Evolutionary conservation across 2,113 vertebrate species (phyloP), one percentile per base, ranked within the genome.

Genomic region (Oncorhynchus clarkii): DNA sequence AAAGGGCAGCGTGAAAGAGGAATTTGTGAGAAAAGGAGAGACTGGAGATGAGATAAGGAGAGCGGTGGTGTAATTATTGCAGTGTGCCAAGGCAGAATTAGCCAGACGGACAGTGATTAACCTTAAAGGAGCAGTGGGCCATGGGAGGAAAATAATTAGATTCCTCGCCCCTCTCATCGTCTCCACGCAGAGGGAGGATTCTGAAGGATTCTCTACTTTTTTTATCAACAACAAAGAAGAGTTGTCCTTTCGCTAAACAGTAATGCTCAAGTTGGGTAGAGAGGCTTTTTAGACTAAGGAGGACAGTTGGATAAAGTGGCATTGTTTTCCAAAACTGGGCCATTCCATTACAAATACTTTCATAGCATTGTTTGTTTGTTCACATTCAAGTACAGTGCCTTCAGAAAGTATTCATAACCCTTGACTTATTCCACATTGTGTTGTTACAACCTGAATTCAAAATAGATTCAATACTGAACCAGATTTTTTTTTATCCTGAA

Each of bases 111-210:
- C 39, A 12, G 68, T 20, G 24, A 54, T 2, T 20, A 92, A 91
- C 91, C 16, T 93, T 92, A 91, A 90, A 87, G 89, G 86, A 87
- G 89, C 78, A 78, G 84, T 81, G 83, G 81, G 87, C 87, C 87
- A 90, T 78, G 71, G 83, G 87, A 91, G 85, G 81, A 78, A 87
- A 91, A 92, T 93, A 45, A 45, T 45, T 45, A 92, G n/a, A 84
- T 90, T 87, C 85, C 78, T 67, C 67, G 60, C 69, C 9, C 34
- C 34, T 8, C 34, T 39, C 34, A 24, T 66, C 51, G 18, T 24
- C 31, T 64, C 20, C 31, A 62, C 34, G 59, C 84, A 77, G 13
- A 16, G 75, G 75, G 54, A 81, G 80, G 51, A 24, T 62, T 1
- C 22, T 69, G 69, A 45, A 67, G 29, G 68, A 67, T 75, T 29